Evolutionary conservation across 2,888 invertebrate genomes (phyloP), one percentile per base, ranked within the genome.

Genomic region (Sarcophaga rosellei): DNA sequence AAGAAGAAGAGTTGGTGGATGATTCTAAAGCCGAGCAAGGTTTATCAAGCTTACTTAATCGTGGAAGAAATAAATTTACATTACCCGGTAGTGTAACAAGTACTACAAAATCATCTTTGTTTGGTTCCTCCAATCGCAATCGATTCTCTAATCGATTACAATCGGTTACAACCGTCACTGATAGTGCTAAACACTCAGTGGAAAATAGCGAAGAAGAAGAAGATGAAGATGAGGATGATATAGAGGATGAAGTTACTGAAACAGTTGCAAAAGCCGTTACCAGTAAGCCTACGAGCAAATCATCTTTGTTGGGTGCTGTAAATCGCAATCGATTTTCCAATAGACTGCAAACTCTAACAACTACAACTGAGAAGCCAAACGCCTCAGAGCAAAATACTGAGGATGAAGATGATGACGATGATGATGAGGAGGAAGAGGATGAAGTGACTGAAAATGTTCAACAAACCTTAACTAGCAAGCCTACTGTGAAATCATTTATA

Each of bases 81-180:
- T 4, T 80, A 45, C 74, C 65, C 11, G 62, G 11, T 21, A 35
- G 1, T 0, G 17, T 17, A 21, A 17, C 59, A 11, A 62, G 17
- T 15, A 25, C 75, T 21, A 44, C 68, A 10, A 76, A 65, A 23
- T 57, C 69, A 11, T 79, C 87, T 17, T 61, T 83, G 1, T 88
- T 84, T 78, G 77, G 85, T 25, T 63, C 74, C 12, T 65, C 44
- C 1, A 86, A 87, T 68, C 88, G 89, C 4, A 62, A 80, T 15
- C 80, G 88, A 35, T 35, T 10, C 35, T 3, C 53, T 53, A 12
- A 53, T 10, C 53, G 53, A 4, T 53, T 53, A 12, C 12, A 53
- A 17, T 1, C 47, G 0, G 15, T 47, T 15, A 15, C 17, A 53
- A 53, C 53, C 0, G 17, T 0, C 1, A 4, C 15, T 12, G 53